phyloP scores from a whole-genome alignment of 2,113 vertebrate species.

The Cranoglanis bouderius region DNA sequence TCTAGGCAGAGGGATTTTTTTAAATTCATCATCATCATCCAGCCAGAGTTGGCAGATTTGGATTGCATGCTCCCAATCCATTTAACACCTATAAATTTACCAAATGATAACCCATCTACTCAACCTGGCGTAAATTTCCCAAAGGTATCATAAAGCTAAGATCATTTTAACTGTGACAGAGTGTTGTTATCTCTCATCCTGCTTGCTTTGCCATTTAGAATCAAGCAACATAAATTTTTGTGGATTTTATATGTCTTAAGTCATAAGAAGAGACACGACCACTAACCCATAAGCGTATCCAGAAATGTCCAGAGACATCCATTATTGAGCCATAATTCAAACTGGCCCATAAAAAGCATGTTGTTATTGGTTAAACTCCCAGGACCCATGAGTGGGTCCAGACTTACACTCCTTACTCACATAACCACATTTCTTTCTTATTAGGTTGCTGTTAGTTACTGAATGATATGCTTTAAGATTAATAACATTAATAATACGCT shows the following conservation, averaged over 20 bases:
- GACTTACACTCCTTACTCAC: not conserved
- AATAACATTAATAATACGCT: not conserved
- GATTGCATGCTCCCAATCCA: not conserved
- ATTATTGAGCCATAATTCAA: conserved; percentile 27
- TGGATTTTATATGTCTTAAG: not conserved
- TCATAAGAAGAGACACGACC: not conserved
- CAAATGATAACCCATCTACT: not conserved
- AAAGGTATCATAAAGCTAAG: conserved; percentile 14
- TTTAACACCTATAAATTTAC: not conserved
- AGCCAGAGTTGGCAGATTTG: conserved; percentile 11
- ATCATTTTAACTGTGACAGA: not conserved
- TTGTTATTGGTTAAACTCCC: not conserved
- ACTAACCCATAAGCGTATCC: not conserved
- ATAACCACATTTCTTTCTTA: not conserved
- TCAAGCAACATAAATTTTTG: not conserved
- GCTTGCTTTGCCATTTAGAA: not conserved
- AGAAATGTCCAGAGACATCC: not conserved
- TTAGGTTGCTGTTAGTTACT: not conserved
- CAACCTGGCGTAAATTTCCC: not conserved
- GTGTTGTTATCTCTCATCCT: not conserved
- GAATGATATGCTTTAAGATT: not conserved
- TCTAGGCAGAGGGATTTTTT: not conserved
- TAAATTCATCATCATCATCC: not conserved
- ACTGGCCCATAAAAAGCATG: conserved; percentile 8
- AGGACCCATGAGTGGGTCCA: not conserved